Evolutionary conservation across 2,888 invertebrate genomes (phyloP).

Genomic region (Orchesellides sinensis): DNA sequence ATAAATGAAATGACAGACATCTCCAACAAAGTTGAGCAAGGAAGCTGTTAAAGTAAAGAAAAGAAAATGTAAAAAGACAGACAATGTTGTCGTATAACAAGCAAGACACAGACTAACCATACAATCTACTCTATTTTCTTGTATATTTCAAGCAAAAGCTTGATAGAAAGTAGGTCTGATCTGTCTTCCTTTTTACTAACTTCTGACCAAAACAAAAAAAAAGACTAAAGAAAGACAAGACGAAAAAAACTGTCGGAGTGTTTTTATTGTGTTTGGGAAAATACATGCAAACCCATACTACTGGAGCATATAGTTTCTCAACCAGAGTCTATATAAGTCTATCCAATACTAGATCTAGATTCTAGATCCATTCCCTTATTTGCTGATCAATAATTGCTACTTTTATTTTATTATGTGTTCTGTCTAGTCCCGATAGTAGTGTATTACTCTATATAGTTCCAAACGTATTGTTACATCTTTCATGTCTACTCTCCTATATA

Average conservation of each 20-base stretch:
- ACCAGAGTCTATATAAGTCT: not conserved
- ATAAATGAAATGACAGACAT: not conserved
- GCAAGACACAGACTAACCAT: too few relatives aligned
- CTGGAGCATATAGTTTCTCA: not conserved
- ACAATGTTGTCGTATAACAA: too few relatives aligned
- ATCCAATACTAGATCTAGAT: too few relatives aligned
- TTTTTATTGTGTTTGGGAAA: not conserved
- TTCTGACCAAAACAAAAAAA: too few relatives aligned
- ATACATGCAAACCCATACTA: not conserved
- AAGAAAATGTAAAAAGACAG: too few relatives aligned
- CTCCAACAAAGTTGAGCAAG: not conserved
- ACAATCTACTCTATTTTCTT: too few relatives aligned
- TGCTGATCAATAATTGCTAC: slow-evolving; percentile 15
- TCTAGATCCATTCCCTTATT: not conserved
- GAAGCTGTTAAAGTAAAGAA: too few relatives aligned
- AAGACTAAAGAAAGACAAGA: not conserved
- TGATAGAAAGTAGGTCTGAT: not conserved
- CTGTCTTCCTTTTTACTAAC: too few relatives aligned
- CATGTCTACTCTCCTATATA: too few relatives aligned
- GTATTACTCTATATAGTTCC: not conserved
- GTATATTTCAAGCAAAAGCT: too few relatives aligned
- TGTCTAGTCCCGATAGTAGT: too few relatives aligned
- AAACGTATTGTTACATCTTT: not conserved
- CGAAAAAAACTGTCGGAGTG: not conserved
- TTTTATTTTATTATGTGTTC: slow-evolving; percentile 13